Conservation (phyloP, 2,113 vertebrate species). For the Phainopepla nitens region DNA sequence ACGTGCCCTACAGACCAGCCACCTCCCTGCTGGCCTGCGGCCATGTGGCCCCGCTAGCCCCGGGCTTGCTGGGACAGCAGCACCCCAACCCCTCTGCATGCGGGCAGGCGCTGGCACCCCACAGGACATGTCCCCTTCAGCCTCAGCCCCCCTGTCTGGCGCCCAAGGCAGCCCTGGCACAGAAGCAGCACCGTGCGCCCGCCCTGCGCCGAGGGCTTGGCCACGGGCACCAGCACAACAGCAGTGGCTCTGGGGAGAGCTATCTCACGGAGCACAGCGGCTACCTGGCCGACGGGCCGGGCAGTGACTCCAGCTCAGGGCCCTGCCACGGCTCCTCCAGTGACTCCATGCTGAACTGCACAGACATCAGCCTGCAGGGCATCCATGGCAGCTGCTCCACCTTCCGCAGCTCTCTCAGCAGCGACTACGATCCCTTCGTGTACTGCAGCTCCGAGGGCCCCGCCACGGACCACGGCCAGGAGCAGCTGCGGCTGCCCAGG, state of each 20-base stretch:
- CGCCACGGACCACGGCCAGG: neutral
- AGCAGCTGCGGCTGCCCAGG: constrained; percentile 35
- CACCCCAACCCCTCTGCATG: constrained; percentile 56
- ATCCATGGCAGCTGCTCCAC: constrained; percentile 96
- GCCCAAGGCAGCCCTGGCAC: constrained; percentile 57
- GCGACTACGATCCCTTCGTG: constrained; percentile 90
- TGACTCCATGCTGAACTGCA: constrained; percentile 94
- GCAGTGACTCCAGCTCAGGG: constrained; percentile 94
- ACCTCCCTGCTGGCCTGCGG: constrained; percentile 56
- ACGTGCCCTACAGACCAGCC: constrained; percentile 73
- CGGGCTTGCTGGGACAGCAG: constrained; percentile 63
- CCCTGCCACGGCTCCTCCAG: constrained; percentile 96
- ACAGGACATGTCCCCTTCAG: constrained; percentile 70
- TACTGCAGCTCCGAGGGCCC: constrained; percentile 75
- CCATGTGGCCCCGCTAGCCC: constrained; percentile 65
- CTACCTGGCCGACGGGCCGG: constrained; percentile 90
- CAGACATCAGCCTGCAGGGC: constrained; percentile 90
- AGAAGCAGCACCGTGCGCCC: constrained; percentile 45
- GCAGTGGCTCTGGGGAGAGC: constrained; percentile 89
- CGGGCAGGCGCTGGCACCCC: constrained; percentile 20
- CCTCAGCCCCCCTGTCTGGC: constrained; percentile 70
- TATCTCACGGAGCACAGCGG: constrained; percentile 91
- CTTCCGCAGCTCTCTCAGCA: constrained; percentile 95
- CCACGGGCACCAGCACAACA: constrained; percentile 78
- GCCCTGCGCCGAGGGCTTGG: neutral